These are phyloP conservation scores for Saguinus midas DNA, from an alignment of 2,113 vertebrate genomes.

Conservation along the genomic window DNA sequence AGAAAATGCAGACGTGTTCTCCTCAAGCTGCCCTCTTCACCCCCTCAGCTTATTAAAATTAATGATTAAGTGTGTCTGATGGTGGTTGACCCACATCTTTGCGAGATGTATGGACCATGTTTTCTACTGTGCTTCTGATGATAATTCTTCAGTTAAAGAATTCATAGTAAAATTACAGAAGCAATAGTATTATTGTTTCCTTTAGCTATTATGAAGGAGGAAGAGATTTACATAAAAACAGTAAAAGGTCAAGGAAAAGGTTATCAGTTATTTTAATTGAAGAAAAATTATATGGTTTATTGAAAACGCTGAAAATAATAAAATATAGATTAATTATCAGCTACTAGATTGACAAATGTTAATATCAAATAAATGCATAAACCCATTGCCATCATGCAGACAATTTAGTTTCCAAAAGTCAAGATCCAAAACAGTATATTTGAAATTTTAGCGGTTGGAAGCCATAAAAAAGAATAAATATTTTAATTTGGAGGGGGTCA, in stretches of 20 bases:
- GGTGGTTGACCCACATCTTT: conserved; percentile 67
- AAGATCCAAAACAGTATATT: background rate
- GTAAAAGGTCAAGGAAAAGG: background rate
- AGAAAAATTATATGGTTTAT: background rate
- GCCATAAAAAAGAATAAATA: background rate
- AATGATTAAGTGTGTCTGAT: conserved; percentile 60
- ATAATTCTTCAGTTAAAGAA: conserved; percentile 77
- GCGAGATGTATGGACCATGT: conserved; percentile 64
- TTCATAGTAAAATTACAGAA: conserved; percentile 71
- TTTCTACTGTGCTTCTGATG: conserved; percentile 54
- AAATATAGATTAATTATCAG: background rate
- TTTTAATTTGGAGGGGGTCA: background rate
- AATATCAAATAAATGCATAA: background rate
- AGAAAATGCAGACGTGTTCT: conserved; percentile 52
- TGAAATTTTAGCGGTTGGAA: background rate
- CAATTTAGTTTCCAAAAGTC: background rate
- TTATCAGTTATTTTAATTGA: background rate
- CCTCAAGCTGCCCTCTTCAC: conserved; percentile 50
- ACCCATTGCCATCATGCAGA: background rate
- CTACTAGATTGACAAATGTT: background rate
- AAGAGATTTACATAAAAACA: background rate
- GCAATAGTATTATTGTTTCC: conserved; percentile 57
- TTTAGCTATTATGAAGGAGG: conserved; percentile 39
- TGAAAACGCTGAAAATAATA: background rate
- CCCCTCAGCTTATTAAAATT: conserved; percentile 78